Evolutionary conservation across 2,113 vertebrate species (phyloP).

Genomic region (Mobula birostris): DNA sequence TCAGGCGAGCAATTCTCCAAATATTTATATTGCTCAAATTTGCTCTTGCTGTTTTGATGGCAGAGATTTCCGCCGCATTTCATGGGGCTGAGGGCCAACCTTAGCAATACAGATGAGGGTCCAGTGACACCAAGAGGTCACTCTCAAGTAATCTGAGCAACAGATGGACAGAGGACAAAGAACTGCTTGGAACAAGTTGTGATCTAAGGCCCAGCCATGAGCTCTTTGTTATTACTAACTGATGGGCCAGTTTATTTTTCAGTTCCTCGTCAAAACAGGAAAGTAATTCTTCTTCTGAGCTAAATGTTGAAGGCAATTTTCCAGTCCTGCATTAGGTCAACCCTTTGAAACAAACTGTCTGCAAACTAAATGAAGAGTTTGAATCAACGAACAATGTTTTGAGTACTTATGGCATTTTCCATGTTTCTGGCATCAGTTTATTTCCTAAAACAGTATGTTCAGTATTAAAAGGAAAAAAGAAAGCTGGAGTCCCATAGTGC

Average conservation of each 20-base stretch:
- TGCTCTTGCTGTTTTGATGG: not conserved
- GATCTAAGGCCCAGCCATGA: not conserved
- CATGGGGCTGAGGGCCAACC: not conserved
- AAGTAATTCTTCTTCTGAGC: not conserved
- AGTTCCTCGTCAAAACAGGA: conserved; percentile 1
- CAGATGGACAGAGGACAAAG: not conserved
- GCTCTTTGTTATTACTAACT: no score
- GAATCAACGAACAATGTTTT: not conserved
- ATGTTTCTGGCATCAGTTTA: not conserved
- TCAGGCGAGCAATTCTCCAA: not conserved
- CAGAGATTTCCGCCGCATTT: not conserved
- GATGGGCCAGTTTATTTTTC: conserved; percentile 13
- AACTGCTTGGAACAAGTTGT: not conserved
- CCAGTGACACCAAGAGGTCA: not conserved
- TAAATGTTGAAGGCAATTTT: not conserved
- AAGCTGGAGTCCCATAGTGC: no score
- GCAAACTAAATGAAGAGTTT: not conserved
- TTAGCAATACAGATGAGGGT: not conserved
- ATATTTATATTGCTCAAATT: not conserved
- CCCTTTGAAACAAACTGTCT: not conserved
- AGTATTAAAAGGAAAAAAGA: no score
- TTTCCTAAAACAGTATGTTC: not conserved
- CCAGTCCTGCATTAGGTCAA: not conserved
- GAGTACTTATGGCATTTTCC: not conserved
- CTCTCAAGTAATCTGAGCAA: not conserved